Evolutionary conservation across 2,888 invertebrate species (phyloP), one percentile per base, ranked within the genome.

Genomic region (Ormia ochracea): DNA sequence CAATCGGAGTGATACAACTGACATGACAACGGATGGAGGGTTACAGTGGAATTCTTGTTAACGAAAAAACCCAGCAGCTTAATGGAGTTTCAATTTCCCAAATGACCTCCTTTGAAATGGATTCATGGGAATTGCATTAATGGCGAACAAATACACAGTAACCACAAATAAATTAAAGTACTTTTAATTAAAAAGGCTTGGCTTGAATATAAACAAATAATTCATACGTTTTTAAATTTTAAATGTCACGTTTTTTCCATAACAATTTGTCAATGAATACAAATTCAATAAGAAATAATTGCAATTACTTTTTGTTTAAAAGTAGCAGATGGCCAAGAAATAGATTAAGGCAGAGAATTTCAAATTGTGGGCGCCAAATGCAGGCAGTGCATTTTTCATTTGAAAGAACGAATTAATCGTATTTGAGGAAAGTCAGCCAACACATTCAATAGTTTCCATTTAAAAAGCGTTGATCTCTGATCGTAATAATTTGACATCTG

Each of bases 201-300:
- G 38, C 17, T 2, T 12, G 28, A 19, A 17, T 23, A 28, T 38
- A 38, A 50, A 10, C 4, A 41, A 28, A 38, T 38, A 50, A 17
- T n/a, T n/a, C n/a, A n/a, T 38, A 52, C 38, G 6, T 10, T 48
- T 63, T 66, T 28, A 41, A 66, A 52, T 36, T 52, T 52, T 23
- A 52, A 58, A 36, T 58, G 69, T 58, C 58, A 69, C 56, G 45
- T 69, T 69, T 69, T 50, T 63, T 38, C 19, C 5, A 4, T 36
- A 48, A 45, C 36, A 63, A 63, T 63, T 73, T 73, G 63, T 63
- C 72, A 73, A 54, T 66, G 19, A 66, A 38, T 41, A 52, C n/a
- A 48, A 52, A 52, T 54, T 9, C 7, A 69, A 52, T 23, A 61
- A 72, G 17, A 69, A 69, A 21, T 41, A 72, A 63, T 52, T 63